Percentiles rank a stretch among this genome's conserved stretches.
Evolutionary conservation across 2,888 invertebrate genomes (phyloP).

Genomic region (Callimorpha dominula): DNA sequence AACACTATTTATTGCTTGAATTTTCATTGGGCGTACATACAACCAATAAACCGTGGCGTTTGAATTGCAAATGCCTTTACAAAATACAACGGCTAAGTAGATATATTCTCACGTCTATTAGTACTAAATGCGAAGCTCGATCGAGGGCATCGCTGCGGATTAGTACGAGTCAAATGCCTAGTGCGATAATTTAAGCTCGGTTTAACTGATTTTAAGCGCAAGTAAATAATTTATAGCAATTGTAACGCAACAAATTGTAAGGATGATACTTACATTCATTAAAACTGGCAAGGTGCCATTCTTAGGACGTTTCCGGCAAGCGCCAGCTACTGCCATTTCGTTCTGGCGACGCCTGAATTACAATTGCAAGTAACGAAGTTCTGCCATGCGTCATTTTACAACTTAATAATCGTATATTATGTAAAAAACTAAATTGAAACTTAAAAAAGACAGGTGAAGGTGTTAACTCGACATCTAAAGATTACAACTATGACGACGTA

Average conservation of each 20-base stretch:
- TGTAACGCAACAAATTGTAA: slow-evolving; percentile 63
- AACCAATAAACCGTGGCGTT: slow-evolving; percentile 65
- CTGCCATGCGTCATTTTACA: slow-evolving; percentile 70
- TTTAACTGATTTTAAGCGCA: slow-evolving; percentile 41
- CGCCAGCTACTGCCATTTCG: slow-evolving; percentile 71
- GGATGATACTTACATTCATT: slow-evolving; percentile 70
- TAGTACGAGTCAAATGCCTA: slow-evolving; percentile 39
- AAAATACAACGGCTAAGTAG: slow-evolving; percentile 60
- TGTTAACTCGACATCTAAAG: no score
- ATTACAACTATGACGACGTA: no score
- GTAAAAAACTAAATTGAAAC: no score
- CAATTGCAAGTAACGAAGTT: slow-evolving; percentile 74
- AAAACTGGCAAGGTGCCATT: slow-evolving; percentile 78
- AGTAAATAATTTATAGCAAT: slow-evolving; percentile 48
- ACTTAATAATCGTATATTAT: slow-evolving; percentile 18
- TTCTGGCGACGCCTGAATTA: slow-evolving; percentile 76
- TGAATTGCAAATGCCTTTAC: slow-evolving; percentile 68
- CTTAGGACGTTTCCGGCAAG: slow-evolving; percentile 76
- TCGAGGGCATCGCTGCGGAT: slow-evolving; percentile 40
- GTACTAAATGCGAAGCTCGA: slow-evolving; percentile 53
- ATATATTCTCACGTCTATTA: slow-evolving; percentile 72
- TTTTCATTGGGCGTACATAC: slow-evolving; percentile 63
- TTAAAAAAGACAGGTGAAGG: no score
- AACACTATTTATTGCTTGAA: slow-evolving; percentile 63
- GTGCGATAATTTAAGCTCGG: slow-evolving; percentile 39